Percentiles rank a stretch among this genome's conserved stretches.
Conservation (phyloP, 2,888 invertebrate genomes). For the Luffia ferchaultella region DNA sequence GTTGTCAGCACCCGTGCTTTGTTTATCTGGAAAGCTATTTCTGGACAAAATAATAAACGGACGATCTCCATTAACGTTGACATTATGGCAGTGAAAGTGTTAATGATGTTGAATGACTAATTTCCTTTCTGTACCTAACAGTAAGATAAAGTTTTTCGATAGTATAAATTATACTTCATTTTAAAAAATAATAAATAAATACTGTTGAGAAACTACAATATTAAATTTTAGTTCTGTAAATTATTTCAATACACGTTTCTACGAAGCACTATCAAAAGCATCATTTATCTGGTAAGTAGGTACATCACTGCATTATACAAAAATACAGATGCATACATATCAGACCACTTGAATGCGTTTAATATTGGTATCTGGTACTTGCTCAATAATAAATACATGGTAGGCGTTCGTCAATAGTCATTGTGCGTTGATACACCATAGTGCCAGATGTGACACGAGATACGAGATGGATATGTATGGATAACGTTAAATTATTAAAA, state of each 20-base stretch:
- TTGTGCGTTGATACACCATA: slow-evolving; percentile 14
- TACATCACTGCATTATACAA: no score
- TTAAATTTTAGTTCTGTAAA: no score
- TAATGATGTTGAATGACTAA: neutral
- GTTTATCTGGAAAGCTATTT: neutral
- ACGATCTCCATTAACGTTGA: neutral
- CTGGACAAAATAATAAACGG: neutral
- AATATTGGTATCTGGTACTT: neutral
- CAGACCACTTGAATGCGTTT: neutral
- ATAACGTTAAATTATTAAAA: no score
- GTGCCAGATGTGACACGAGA: neutral
- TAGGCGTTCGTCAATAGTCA: slow-evolving; percentile 23
- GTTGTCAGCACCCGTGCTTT: neutral
- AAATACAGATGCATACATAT: no score
- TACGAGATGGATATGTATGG: neutral
- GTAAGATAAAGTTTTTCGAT: no score
- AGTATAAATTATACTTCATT: neutral
- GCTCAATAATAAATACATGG: slow-evolving; percentile 15
- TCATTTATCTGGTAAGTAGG: no score
- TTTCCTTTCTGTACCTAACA: neutral
- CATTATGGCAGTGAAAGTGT: neutral
- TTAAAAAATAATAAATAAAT: neutral
- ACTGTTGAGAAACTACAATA: neutral
- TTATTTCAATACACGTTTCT: no score
- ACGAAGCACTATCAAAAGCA: no score